These are phyloP conservation scores for Taeniopygia guttata DNA, from an alignment of 2,797 vertebrate genomes.

Conservation along the genomic window DNA sequence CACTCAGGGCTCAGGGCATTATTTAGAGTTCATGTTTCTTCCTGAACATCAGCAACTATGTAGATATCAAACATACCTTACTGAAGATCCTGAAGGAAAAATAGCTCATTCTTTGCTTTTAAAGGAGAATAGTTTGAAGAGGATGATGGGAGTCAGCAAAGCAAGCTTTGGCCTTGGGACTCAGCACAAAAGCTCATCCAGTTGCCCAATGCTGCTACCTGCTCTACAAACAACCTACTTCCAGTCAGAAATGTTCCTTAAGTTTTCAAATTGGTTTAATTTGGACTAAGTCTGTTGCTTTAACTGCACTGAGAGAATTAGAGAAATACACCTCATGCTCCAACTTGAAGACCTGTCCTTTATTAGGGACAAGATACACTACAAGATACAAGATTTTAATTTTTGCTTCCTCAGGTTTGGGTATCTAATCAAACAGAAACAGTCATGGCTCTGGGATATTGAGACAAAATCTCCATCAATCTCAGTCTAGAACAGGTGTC, in stretches of 20 bases:
- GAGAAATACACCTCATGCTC: background rate
- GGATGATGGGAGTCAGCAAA: background rate
- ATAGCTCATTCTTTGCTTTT: background rate
- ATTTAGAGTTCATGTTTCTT: background rate
- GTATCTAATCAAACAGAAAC: background rate
- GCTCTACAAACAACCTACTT: background rate
- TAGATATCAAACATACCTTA: background rate
- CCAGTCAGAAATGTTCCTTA: background rate
- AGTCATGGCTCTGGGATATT: rapidly evolving
- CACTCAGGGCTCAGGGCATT: background rate
- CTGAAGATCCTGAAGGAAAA: background rate
- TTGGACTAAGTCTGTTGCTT: background rate
- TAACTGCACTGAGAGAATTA: background rate
- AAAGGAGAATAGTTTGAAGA: background rate
- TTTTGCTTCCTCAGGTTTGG: background rate
- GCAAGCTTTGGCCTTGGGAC: background rate
- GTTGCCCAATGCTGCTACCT: background rate
- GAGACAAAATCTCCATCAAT: background rate
- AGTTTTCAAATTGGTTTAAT: background rate
- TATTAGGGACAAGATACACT: background rate
- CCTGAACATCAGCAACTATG: background rate
- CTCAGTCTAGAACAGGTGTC: background rate
- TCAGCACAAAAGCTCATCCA: rapidly evolving
- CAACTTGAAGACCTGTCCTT: background rate
- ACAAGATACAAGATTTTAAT: background rate